Evolutionary conservation across 2,797 vertebrate genomes (phyloP).

Genomic region (Cetoscarus ocellatus): DNA sequence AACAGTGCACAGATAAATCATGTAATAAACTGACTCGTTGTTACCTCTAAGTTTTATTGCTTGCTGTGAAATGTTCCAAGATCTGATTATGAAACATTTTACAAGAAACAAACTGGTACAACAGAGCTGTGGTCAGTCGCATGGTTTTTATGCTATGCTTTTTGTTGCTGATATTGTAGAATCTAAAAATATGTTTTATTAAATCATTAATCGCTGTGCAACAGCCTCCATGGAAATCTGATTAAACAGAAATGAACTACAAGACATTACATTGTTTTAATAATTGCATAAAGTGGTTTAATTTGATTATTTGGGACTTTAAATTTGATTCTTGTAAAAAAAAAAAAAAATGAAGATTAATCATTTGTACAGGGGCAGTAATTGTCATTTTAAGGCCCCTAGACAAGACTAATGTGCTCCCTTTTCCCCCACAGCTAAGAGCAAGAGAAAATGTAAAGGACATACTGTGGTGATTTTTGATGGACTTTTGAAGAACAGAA

Average conservation of each 20-base stretch:
- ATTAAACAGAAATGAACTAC: slow-evolving; percentile 24
- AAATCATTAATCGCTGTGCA: slow-evolving; percentile 30
- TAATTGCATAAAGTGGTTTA: slow-evolving; percentile 26
- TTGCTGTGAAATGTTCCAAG: too few relatives aligned
- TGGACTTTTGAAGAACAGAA: too few relatives aligned
- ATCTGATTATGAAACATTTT: too few relatives aligned
- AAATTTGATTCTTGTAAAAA: slow-evolving; percentile 15
- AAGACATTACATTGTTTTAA: slow-evolving; percentile 21
- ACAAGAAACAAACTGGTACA: slow-evolving; percentile 11
- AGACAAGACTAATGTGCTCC: too few relatives aligned
- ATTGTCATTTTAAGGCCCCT: too few relatives aligned
- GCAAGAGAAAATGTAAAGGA: too few relatives aligned
- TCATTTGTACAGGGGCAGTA: too few relatives aligned
- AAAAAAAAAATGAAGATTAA: not conserved
- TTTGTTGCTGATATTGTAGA: not conserved
- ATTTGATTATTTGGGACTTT: slow-evolving; percentile 35
- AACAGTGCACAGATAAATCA: too few relatives aligned
- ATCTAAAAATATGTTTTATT: slow-evolving; percentile 42
- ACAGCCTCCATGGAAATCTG: slow-evolving; percentile 21
- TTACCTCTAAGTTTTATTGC: too few relatives aligned
- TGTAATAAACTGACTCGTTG: too few relatives aligned
- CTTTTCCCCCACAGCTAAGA: too few relatives aligned
- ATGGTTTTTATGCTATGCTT: slow-evolving; percentile 11
- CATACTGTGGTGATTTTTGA: too few relatives aligned
- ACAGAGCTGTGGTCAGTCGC: slow-evolving; percentile 35